Evolutionary conservation across 2,797 vertebrate genomes (phyloP).

Genomic region (Cacajao melanocephalus): DNA sequence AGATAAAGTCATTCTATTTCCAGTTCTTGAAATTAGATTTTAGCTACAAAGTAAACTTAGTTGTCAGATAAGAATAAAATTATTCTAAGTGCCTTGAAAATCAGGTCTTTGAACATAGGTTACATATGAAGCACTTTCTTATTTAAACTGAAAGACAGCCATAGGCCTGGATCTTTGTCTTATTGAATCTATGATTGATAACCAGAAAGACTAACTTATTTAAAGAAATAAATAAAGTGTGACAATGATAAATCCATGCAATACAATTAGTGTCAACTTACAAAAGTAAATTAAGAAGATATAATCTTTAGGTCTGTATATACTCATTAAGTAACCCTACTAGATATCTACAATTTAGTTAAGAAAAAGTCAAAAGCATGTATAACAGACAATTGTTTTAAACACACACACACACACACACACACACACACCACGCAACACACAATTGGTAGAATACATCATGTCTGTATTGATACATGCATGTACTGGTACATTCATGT

Average conservation of each 20-base stretch:
- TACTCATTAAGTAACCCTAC: neutral
- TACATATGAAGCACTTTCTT: neutral
- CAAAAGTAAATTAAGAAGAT: neutral
- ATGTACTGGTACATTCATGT: neutral
- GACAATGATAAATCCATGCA: neutral
- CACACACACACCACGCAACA: neutral
- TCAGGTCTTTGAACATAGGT: neutral
- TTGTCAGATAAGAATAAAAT: conserved; percentile 12
- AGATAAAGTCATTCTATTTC: neutral
- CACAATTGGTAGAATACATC: neutral
- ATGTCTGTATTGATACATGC: too few species aligned
- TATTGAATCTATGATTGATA: neutral
- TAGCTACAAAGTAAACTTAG: neutral
- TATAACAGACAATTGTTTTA: neutral
- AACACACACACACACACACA: neutral
- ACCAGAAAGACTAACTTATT: neutral
- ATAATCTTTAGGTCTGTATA: neutral
- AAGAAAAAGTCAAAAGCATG: neutral
- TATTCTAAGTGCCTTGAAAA: neutral
- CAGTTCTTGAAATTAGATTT: neutral
- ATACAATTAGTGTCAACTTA: neutral
- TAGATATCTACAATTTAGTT: neutral
- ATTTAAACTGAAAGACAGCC: neutral
- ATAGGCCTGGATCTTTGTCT: neutral
- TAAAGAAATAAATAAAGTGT: neutral